Evolutionary conservation across 2,888 invertebrate species (phyloP), one percentile per base, ranked within the genome.

Genomic region (Rotaria sp.): DNA sequence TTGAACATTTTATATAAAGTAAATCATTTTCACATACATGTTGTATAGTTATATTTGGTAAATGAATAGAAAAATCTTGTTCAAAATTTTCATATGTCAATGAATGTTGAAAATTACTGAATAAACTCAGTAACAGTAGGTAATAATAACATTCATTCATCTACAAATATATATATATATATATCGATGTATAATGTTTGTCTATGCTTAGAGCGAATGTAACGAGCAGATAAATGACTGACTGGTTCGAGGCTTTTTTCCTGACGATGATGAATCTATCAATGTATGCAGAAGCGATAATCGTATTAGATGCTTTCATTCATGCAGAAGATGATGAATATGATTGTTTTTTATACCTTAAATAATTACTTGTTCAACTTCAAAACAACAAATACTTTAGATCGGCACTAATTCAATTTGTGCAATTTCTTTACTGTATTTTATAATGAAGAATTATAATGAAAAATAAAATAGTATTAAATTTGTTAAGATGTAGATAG

Each of bases 121-220:
- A 35, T 35, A 67, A 67, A 67, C 67, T 67, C 30, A 67, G 8
- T 18, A 67, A 67, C 21, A 67, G 67, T 35, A 67, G 30, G 30
- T 35, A 67, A 67, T 38, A 67, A 67, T 67, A 67, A 67, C 67
- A 67, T 38, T 67, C 67, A 67, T 67, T 35, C 67, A 67, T 67
- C 67, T 67, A 67, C 13, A 67, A 67, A 30, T 15, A 67, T 59
- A 59, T 59, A 52, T 21, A 52, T 41, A 41, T 41, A 57, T 10
- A 57, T 52, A 21, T 21, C 1, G 1, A 30, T 59, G n/a, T 59
- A 59, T 13, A 59, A n/a, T 59, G 57, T 59, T 59, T 59, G 35
- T 35, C 35, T 67, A 35, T 35, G 35, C 30, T 52, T 52, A 52
- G 10, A 52, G 52, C 52, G 52, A 52, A 21, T 67, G 35, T 18